Base-by-base conservation (phyloP, 2,113 vertebrate genomes). In the Tamias sibiricus region DNA sequence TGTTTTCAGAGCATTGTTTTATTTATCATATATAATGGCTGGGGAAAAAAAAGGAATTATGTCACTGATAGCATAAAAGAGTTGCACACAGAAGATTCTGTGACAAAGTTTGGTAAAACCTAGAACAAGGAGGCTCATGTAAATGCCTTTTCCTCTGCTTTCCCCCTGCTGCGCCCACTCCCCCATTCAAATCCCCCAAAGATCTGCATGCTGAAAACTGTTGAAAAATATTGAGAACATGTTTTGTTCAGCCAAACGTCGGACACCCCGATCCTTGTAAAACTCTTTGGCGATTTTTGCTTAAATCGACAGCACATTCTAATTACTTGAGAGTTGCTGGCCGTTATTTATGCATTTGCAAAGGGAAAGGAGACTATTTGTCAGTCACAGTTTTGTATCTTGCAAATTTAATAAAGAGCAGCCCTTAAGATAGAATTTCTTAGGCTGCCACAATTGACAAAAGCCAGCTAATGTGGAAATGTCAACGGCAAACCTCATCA, bases 21-120 rank as follows among this genome's bases (percentile, higher is more conserved):
- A 98, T 99, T 99, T 99, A 98, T 99, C 98, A 98, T 99, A 98
- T 99, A 98, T 99, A 99, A 99, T 98, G 98, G 98, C 98, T 98
- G 98, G 98, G 96, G 96, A 77, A 98, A 98, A 98, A 98, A 97
- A 97, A 97, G 98, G 98, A 98, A 98, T 98, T 98, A 98, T 98
- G 98, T 99, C 98, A 98, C 98, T 95, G 84, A 97, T 97, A 91
- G 97, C 96, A 98, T 98, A 98, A 98, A 98, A 98, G 98, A 98
- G 98, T 98, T 96, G 96, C 97, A 62, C 59, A 95, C 22, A 98
- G 98, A 98, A 97, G 98, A 98, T 97, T 98, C 97, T 97, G 97
- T 97, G 98, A 97, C 98, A 97, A 98, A 98, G 97, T 98, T 98
- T 98, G 97, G 96, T 98, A 81, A 98, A 97, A 97, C 90, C 92